phyloP scores from a whole-genome alignment of 2,113 vertebrate genomes.

The Galemys pyrenaicus region DNA sequence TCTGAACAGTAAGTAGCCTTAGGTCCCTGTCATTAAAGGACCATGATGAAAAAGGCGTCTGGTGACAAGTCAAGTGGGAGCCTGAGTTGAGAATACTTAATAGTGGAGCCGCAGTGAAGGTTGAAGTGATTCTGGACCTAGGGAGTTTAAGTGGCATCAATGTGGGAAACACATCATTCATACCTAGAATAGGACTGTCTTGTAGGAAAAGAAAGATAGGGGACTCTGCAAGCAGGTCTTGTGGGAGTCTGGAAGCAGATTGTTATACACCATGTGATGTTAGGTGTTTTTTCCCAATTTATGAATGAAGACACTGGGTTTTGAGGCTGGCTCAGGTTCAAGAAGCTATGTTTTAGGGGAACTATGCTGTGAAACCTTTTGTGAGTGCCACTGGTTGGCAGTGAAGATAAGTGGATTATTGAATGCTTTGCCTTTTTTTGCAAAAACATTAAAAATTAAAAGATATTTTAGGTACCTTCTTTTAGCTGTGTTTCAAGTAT shows the following conservation, averaged over 20 bases:
- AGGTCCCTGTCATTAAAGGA: neutral
- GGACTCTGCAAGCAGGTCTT: neutral
- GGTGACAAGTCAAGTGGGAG: neutral
- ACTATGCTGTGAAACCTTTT: neutral
- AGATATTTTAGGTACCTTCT: neutral
- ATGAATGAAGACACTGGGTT: neutral
- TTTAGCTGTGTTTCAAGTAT: neutral
- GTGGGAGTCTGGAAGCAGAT: neutral
- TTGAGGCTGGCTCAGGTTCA: neutral
- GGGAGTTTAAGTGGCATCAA: neutral
- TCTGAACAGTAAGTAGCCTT: neutral
- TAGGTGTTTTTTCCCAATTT: neutral
- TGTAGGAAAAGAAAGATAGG: neutral
- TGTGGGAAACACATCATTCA: neutral
- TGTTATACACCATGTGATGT: neutral
- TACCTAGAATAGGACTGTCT: neutral
- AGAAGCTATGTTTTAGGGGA: neutral
- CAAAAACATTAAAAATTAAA: neutral
- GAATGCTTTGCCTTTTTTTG: neutral
- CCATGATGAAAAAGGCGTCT: neutral
- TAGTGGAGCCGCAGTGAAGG: too few species aligned
- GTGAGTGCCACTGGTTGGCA: neutral
- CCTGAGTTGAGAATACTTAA: neutral
- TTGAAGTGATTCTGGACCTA: fast-evolving
- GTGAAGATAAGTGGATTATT: neutral